Evolutionary conservation across 2,797 vertebrate genomes (phyloP).

Genomic region (Coilia nasus): DNA sequence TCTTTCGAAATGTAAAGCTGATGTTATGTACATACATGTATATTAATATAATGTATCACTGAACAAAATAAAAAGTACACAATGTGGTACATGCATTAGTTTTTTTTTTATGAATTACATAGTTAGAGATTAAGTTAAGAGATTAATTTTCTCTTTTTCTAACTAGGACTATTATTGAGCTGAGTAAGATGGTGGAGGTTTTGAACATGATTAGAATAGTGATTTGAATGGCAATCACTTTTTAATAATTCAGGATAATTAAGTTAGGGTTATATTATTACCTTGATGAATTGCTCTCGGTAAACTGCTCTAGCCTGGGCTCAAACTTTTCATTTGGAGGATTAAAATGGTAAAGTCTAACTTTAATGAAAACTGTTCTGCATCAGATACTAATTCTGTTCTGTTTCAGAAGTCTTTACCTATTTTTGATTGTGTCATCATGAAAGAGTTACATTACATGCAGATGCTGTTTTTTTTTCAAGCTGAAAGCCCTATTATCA

Average conservation of each 20-base stretch:
- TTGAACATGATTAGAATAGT: background rate
- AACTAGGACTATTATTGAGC: background rate
- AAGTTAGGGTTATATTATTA: background rate
- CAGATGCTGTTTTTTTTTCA: background rate
- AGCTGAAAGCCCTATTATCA: background rate
- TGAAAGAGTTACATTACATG: background rate
- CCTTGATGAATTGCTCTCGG: background rate
- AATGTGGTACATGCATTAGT: background rate
- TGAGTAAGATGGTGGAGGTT: background rate
- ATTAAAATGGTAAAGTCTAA: background rate
- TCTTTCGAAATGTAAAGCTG: conserved; percentile 56
- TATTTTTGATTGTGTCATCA: conserved; percentile 37
- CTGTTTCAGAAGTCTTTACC: conserved; percentile 6
- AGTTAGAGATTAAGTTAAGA: too few relatives aligned
- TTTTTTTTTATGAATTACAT: background rate
- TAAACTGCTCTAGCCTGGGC: background rate
- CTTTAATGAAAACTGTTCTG: background rate
- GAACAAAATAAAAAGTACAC: conserved; percentile 48
- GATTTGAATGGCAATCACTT: background rate
- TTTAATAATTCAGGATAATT: background rate
- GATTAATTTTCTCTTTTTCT: too few relatives aligned
- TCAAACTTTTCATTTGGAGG: background rate
- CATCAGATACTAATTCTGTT: conserved; percentile 31
- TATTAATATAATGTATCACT: conserved; percentile 58
- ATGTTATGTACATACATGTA: conserved; percentile 58